Evolutionary conservation across 2,888 invertebrate species (phyloP).

Genomic region (Octonoba sinensis): DNA sequence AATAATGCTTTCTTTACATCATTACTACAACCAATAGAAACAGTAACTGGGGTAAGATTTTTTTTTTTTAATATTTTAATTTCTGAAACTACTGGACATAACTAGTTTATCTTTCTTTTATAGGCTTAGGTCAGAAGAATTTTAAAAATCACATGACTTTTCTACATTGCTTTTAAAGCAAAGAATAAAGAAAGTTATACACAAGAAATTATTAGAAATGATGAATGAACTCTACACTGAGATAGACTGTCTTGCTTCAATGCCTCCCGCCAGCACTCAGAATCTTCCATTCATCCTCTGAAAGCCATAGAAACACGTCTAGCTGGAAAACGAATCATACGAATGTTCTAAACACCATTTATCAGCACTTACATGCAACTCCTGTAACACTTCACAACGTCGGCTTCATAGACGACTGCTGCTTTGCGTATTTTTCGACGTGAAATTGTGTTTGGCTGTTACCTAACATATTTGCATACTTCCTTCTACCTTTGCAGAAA

Average conservation of each 20-base stretch:
- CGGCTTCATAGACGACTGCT: neutral
- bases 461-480: constrained; percentile 24
- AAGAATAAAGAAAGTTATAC: no score
- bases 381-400: constrained; percentile 7
- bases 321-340: constrained; percentile 2
- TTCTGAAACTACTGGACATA: no score
- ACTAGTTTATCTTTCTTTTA: no score
- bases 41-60: no score
- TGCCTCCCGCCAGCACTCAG: constrained; percentile 9
- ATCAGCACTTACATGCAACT: constrained; percentile 13
- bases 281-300: constrained; percentile 22
- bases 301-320: constrained; percentile 16
- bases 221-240: no score
- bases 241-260: constrained; percentile 15
- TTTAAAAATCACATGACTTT: no score
- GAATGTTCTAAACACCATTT: constrained; percentile 7
- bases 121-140: no score
- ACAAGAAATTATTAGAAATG: no score
- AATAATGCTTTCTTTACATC: no score
- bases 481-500: constrained; percentile 8
- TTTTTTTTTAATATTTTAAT: no score
- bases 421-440: constrained; percentile 10
- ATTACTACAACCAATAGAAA: no score
- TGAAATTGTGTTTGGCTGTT: constrained; percentile 8
- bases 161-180: no score